Evolutionary conservation across 2,797 vertebrate genomes (phyloP).

Genomic region (Scleropages formosus): DNA sequence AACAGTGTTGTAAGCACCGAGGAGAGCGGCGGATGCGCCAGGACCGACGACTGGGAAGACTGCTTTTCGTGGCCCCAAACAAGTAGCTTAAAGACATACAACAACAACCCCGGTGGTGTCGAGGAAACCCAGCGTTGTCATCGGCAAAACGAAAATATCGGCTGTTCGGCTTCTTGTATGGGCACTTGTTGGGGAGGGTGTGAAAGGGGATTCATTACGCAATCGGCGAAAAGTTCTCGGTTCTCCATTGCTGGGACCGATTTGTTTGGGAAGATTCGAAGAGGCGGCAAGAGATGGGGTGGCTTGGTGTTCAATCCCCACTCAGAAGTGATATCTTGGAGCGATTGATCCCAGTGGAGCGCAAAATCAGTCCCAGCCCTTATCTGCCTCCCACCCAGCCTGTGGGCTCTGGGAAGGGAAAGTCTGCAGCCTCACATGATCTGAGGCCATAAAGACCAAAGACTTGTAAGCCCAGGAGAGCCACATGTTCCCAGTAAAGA

Average conservation of each 20-base stretch:
- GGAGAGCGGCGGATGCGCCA: neutral
- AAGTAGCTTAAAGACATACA: neutral
- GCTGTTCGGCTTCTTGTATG: neutral
- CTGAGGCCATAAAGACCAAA: constrained; percentile 22
- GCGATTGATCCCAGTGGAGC: constrained; percentile 35
- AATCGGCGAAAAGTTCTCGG: constrained; percentile 4
- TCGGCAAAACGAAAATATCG: neutral
- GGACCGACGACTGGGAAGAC: neutral
- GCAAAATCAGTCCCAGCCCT: constrained; percentile 38
- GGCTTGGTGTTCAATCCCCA: constrained; percentile 11
- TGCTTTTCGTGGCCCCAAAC: neutral
- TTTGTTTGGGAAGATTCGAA: constrained; percentile 2
- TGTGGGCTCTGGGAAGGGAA: constrained; percentile 28
- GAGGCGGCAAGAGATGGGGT: neutral
- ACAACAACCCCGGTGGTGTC: neutral
- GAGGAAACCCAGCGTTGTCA: neutral
- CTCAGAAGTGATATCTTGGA: constrained; percentile 29
- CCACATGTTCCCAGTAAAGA: constrained; percentile 15
- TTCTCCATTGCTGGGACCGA: neutral
- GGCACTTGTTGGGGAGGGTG: neutral
- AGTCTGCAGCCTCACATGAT: constrained; percentile 22
- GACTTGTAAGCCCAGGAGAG: neutral
- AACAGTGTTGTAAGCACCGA: constrained; percentile 9
- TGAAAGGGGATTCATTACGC: constrained; percentile 24
- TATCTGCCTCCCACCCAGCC: constrained; percentile 37